Evolutionary conservation across 1,140 invertebrate genomes (phyloP), one percentile per base, ranked within the genome.

Genomic region (Eciton burchellii): DNA sequence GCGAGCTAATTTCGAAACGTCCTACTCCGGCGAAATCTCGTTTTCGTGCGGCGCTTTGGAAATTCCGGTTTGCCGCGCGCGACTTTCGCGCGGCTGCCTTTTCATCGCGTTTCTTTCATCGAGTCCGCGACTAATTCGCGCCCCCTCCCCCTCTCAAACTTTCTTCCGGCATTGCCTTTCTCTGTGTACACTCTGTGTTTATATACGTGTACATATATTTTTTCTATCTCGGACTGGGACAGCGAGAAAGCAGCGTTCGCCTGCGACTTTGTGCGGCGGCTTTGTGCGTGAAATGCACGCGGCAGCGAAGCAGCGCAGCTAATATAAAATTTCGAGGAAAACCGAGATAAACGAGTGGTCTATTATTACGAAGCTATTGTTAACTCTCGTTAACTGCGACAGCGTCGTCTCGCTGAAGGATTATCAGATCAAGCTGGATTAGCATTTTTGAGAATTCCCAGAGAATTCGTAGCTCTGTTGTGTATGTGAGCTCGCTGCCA

Each of bases 1-100:
- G 12, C 63, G 52, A 79, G 70, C 74, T 79, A 79, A 79, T 79
- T 68, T 79, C 41, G 74, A 79, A 79, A 68, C 63, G 24, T 79
- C 74, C 49, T 74, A 74, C 57, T 68, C 49, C 49, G 21, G 52
- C 65, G 47, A 79, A 79, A 79, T 79, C 74, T 79, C 63, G 41
- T 79, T 79, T 79, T 70, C 74, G 35, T 63, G 35, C 49, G 52
- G 56, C n/a, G 63, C 35, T 49, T 79, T 79, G 49, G 74, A 68
- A 79, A 79, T 79, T 70, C 63, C 43, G 63, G 29, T 43, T 52
- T 41, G 54, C 62, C 63, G 16, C 26, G 16, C 26, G 63, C 21
- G 52, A 79, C 65, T 79, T 70, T 66, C 35, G 63, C 49, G 41
- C 74, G 24, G 21, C 35, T 66, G 47, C 45, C 74, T 77, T 29